A percentile compares a stretch with the other conserved stretches of the same genome.
Conservation (phyloP, 2,797 vertebrate genomes). For the Linurgus olivaceus region DNA sequence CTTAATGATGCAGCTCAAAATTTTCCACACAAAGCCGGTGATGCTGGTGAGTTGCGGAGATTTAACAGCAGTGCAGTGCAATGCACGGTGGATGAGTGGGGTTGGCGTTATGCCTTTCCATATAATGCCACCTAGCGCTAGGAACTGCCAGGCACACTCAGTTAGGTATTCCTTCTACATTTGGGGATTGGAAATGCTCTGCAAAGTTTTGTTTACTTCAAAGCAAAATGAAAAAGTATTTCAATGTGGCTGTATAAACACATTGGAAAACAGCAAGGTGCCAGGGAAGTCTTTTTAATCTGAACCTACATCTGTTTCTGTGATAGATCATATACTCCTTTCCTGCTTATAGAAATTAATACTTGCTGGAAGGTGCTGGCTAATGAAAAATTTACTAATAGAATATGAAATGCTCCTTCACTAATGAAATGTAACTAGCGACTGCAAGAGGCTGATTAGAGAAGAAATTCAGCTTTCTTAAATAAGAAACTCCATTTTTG, state of each 20-base stretch:
- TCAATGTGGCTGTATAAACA: not conserved
- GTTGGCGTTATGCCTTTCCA: not conserved
- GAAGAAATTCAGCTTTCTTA: not conserved
- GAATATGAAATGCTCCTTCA: not conserved
- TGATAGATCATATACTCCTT: not conserved
- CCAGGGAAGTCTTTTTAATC: not conserved
- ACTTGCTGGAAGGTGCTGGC: not conserved
- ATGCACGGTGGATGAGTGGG: rapidly evolving
- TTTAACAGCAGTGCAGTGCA: not conserved
- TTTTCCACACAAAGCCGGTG: not conserved
- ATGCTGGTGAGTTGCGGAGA: not conserved
- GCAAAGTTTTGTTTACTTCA: not conserved
- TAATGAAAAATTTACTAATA: not conserved
- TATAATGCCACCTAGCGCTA: constrained; percentile 68
- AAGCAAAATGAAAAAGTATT: not conserved
- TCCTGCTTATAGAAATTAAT: not conserved
- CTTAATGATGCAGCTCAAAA: not conserved
- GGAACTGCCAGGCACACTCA: not conserved
- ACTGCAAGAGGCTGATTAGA: not conserved
- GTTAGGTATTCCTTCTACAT: not conserved
- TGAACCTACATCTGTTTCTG: not conserved
- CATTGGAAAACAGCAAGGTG: not conserved
- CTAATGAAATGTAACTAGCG: not conserved
- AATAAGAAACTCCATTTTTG: not conserved
- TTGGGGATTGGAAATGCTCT: not conserved